phyloP scores from a whole-genome alignment of 92 coral and sea anemone genomes.

The Parazoanthus swiftii region DNA sequence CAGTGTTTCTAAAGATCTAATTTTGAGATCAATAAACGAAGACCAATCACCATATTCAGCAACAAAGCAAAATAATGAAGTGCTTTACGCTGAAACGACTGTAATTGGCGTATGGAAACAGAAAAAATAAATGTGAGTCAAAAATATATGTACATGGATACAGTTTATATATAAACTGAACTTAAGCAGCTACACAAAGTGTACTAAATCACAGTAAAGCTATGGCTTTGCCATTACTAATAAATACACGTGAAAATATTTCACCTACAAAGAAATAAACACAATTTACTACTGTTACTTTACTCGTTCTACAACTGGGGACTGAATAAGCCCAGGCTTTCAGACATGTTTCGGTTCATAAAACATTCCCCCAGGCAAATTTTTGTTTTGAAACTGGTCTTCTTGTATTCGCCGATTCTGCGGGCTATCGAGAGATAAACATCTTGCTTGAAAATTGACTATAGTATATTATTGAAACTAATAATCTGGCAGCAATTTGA shows the following conservation, averaged over 20 bases:
- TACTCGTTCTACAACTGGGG: neutral
- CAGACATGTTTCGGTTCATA: neutral
- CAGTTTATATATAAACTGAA: neutral
- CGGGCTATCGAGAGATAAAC: neutral
- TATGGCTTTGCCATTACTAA: neutral
- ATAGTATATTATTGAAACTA: neutral
- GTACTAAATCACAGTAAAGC: neutral
- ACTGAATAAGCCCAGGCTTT: neutral
- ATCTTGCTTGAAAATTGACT: slow-evolving; percentile 1
- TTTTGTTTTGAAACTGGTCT: neutral
- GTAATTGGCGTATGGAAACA: too few relatives aligned
- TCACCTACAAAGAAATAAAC: neutral
- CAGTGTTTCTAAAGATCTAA: too few relatives aligned
- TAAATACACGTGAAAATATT: neutral
- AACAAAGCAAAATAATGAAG: neutral
- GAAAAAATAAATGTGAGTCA: too few relatives aligned
- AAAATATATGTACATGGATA: neutral
- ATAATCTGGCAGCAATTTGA: neutral
- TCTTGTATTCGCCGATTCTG: neutral
- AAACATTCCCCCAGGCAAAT: neutral
- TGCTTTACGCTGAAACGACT: neutral
- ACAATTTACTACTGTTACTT: neutral
- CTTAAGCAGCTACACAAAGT: neutral
- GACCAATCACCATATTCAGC: neutral
- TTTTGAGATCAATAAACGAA: too few relatives aligned